These are phyloP conservation scores for Lithophane socia DNA, from an alignment of 2,888 invertebrate species.

Conservation along the genomic window DNA sequence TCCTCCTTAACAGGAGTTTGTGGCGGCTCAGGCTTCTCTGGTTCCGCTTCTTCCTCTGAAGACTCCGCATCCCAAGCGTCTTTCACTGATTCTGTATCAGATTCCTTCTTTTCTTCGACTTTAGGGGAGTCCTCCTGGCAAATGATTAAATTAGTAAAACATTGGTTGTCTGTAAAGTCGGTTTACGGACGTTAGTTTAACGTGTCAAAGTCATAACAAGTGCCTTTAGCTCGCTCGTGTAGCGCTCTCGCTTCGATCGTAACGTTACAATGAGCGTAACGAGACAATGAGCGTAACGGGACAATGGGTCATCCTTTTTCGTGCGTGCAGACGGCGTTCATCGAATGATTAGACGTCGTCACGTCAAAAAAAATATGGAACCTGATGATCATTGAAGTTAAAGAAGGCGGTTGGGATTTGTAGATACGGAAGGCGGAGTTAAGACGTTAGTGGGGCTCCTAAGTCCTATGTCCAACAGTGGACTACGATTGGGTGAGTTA, in stretches of 20 bases:
- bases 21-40: constrained; percentile 71
- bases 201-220: too few relatives aligned
- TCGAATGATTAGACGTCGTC: too few relatives aligned
- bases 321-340: too few relatives aligned
- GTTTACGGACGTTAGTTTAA: too few relatives aligned
- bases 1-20: constrained; percentile 71
- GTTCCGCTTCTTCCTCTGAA: constrained; percentile 87
- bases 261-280: too few relatives aligned
- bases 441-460: neutral
- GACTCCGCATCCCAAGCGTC: constrained; percentile 96
- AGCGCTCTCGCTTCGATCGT: too few relatives aligned
- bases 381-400: neutral
- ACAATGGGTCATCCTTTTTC: too few relatives aligned
- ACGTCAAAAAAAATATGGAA: neutral
- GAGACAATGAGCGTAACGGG: too few relatives aligned
- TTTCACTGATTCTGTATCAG: constrained; percentile 92
- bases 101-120: constrained; percentile 77
- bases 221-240: too few relatives aligned
- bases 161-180: too few relatives aligned
- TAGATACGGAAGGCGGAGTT: neutral
- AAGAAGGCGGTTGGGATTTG: neutral
- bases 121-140: constrained; percentile 77
- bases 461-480: neutral
- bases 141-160: neutral
- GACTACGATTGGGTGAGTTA: neutral